Evolutionary conservation across 2,113 vertebrate genomes (phyloP), one percentile per base, ranked within the genome.

Genomic region (Merops nubicus): DNA sequence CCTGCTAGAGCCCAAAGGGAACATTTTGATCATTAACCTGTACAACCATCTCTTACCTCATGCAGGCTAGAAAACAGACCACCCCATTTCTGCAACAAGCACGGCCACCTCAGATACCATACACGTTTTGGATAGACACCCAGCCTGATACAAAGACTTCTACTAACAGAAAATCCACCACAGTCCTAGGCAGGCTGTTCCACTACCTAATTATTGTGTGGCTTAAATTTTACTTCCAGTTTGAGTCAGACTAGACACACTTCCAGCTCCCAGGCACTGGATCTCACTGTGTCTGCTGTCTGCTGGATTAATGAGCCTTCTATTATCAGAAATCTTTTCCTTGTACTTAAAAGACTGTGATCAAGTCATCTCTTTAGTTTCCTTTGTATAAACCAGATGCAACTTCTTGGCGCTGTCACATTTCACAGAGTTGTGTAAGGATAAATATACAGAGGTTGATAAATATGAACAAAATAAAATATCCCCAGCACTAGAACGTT

Each of bases 241-340:
- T 29, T 28, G 65, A 81, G 29, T 63, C 91, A 68, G 74, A 33
- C 2, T 7, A 68, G 25, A 88, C 13, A 78, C 36, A 40, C 17
- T 81, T 64, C 29, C 56, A 85, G 65, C 33, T 91, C 73, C 57
- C 86, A 89, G 47, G 26, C 69, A 59, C 51, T 81, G 56, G 69
- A 59, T 74, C 77, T 74, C 59, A 8, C 64, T 47, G 36, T 74
- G 51, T 42, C 38, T 54, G 16, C 50, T 83, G 53, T 68, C 92
- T 93, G 70, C 28, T 56, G 65, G 90, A 96, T 95, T 93, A 83
- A 90, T 90, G 94, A 88, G 36, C 56, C 57, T 85, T 76, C 62
- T 68, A 15, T 72, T 88, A 91, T 88, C 95, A 93, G 75, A 90
- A 90, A 94, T 90, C 59, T 93, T 73, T 31, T 64, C 36, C 70